Evolutionary conservation across 2,888 invertebrate species (phyloP).

Genomic region (Drosophila aldrichi): DNA sequence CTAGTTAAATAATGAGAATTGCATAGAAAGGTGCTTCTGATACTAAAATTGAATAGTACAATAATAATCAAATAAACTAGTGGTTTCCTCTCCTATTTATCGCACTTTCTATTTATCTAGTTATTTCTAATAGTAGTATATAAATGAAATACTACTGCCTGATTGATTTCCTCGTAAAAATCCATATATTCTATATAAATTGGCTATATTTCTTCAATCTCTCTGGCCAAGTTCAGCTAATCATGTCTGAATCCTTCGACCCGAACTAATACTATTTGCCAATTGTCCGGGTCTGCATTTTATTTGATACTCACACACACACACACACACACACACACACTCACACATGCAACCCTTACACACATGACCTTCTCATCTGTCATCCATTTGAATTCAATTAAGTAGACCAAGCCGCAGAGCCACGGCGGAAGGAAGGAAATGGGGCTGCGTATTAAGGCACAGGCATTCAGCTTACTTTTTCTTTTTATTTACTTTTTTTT

Average conservation of each 20-base stretch:
- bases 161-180: not conserved
- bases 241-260: constrained; percentile 18
- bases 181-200: not conserved
- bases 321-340: constrained; percentile 6
- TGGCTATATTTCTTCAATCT: not conserved
- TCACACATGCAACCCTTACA: constrained; percentile 11
- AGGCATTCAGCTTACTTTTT: constrained; percentile 16
- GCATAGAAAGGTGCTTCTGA: not conserved
- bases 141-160: not conserved
- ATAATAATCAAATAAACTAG: not conserved
- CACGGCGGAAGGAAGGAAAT: constrained; percentile 28
- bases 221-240: not conserved
- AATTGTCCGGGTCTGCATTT: constrained; percentile 48
- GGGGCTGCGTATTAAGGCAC: constrained; percentile 32
- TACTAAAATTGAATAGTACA: not conserved
- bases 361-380: constrained; percentile 18
- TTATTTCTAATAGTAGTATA: not conserved
- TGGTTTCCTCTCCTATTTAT: not conserved
- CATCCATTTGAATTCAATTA: constrained; percentile 69
- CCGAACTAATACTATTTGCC: constrained; percentile 10
- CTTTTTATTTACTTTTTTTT: not conserved
- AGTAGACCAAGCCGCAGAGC: constrained; percentile 25
- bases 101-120: not conserved
- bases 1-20: not conserved
- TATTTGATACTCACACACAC: constrained; percentile 28